phyloP scores from a whole-genome alignment of 2,888 invertebrate species.

The Drosophila mayaguana region DNA sequence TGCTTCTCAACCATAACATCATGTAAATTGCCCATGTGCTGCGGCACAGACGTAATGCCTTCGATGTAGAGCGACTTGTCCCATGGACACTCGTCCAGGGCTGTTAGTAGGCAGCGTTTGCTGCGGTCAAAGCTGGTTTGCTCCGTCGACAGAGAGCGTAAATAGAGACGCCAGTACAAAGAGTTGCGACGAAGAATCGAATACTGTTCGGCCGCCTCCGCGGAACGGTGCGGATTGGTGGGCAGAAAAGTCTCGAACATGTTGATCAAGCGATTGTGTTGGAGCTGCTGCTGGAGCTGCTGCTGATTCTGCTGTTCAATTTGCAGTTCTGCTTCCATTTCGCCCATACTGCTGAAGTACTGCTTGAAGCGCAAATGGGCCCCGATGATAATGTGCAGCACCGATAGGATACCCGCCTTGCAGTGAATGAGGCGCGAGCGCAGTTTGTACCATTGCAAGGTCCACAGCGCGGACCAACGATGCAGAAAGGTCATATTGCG shows the following conservation, averaged over 20 bases:
- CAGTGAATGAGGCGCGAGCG: constrained; percentile 84
- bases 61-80: constrained; percentile 89
- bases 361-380: constrained; percentile 75
- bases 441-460: constrained; percentile 87
- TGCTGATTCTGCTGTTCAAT: not conserved
- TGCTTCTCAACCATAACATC: constrained; percentile 91
- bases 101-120: constrained; percentile 85
- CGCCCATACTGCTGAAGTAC: not conserved
- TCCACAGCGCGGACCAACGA: constrained; percentile 83
- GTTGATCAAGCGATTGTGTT: constrained; percentile 76
- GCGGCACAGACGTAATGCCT: constrained; percentile 88
- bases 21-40: constrained; percentile 89
- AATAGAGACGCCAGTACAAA: constrained; percentile 88
- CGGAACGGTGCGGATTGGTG: constrained; percentile 45
- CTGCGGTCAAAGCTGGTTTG: constrained; percentile 80
- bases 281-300: constrained; percentile 20
- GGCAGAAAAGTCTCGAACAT: constrained; percentile 73
- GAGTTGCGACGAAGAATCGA: constrained; percentile 82
- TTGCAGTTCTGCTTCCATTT: not conserved
- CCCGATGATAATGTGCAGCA: constrained; percentile 85
- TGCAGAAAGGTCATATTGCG: constrained; percentile 87
- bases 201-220: constrained; percentile 49
- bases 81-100: constrained; percentile 89
- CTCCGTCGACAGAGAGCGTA: constrained; percentile 86
- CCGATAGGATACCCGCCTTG: constrained; percentile 85